These are phyloP conservation scores for Copsychus sechellarum DNA, from an alignment of 2,113 vertebrate species.

Conservation along the genomic window DNA sequence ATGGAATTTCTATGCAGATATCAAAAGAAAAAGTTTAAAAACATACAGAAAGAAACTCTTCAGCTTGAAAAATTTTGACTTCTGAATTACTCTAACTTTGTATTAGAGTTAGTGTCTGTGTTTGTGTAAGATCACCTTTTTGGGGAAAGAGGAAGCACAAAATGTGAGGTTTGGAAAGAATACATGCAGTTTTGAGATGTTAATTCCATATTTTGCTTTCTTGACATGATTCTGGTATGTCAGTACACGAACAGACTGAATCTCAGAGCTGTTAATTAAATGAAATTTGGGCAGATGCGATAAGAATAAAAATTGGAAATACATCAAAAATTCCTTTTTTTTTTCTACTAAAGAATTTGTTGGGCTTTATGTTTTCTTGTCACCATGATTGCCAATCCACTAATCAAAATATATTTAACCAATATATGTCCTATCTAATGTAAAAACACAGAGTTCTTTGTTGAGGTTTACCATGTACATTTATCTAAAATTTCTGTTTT, in stretches of 20 bases:
- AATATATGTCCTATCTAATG: not conserved
- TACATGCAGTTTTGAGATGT: not conserved
- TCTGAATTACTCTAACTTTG: not conserved
- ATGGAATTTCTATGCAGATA: not conserved
- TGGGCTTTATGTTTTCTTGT: not conserved
- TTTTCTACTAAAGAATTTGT: not conserved
- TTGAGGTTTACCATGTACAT: not conserved
- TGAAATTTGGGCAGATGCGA: not conserved
- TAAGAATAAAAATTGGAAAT: slow-evolving; percentile 24
- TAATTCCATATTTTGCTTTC: slow-evolving; percentile 19
- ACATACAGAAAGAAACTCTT: not conserved
- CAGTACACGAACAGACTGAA: slow-evolving; percentile 7
- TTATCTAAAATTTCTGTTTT: not conserved
- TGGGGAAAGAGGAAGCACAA: not conserved
- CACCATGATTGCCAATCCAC: not conserved
- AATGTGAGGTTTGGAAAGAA: not conserved
- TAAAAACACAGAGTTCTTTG: not conserved
- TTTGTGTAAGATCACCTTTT: not conserved
- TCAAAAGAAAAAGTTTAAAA: not conserved
- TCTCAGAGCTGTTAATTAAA: slow-evolving; percentile 35
- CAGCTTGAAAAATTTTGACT: not conserved
- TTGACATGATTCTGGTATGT: slow-evolving; percentile 11
- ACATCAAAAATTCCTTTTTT: not conserved
- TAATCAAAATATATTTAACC: not conserved
- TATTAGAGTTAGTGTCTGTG: not conserved